Evolutionary conservation across 2,888 invertebrate species (phyloP).

Genomic region (Hypercompe scribonia): DNA sequence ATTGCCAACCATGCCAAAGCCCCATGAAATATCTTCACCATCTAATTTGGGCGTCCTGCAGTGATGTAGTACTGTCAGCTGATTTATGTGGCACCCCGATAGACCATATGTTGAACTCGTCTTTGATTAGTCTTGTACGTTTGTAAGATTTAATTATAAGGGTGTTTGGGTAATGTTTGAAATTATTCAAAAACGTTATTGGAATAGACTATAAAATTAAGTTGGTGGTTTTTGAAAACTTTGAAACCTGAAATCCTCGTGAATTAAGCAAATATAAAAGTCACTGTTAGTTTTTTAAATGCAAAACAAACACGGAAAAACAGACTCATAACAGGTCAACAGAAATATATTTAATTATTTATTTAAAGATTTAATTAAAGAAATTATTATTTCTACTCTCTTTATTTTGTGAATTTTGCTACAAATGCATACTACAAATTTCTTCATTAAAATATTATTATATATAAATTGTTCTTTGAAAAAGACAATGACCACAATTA

Average conservation of each 20-base stretch:
- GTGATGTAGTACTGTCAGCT: conserved; percentile 16
- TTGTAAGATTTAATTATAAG: conserved; percentile 8
- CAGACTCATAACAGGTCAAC: neutral
- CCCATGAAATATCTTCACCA: conserved; percentile 13
- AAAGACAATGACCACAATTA: no score
- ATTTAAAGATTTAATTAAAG: no score
- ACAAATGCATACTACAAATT: no score
- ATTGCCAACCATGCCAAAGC: neutral
- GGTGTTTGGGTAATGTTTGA: neutral
- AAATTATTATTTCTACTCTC: no score
- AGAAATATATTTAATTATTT: no score
- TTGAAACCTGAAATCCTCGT: neutral
- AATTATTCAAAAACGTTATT: no score
- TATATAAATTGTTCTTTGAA: no score
- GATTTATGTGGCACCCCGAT: conserved; percentile 18
- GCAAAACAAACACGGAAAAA: neutral
- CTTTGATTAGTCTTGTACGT: conserved; percentile 9
- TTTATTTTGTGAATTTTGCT: no score
- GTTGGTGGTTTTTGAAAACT: no score
- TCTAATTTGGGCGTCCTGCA: conserved; percentile 15
- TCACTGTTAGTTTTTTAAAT: neutral
- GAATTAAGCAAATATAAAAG: no score
- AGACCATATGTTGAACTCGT: conserved; percentile 6
- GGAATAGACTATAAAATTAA: no score
- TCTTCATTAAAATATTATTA: no score